A percentile compares a stretch with the other conserved stretches of the same genome.
Conservation (phyloP, 2,113 vertebrate genomes). For the Typhlomys cinereus region DNA sequence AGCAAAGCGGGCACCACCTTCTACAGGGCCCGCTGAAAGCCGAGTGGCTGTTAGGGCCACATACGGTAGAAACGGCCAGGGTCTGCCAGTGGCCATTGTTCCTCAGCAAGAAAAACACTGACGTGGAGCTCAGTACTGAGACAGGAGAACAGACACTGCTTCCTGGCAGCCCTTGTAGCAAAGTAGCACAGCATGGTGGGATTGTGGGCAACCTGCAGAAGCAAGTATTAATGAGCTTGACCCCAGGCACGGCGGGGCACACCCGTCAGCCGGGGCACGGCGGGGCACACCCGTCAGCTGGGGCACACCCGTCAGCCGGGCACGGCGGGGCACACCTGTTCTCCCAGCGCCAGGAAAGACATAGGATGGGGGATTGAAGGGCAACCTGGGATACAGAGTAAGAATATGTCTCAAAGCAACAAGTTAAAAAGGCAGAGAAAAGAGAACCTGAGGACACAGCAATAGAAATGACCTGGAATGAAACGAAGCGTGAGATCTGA, state of each 20-base stretch:
- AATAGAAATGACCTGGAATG: not conserved
- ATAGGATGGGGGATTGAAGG: not conserved
- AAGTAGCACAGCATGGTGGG: not conserved
- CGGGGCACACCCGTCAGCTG: too few relatives aligned
- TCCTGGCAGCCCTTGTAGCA: not conserved
- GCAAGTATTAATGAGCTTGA: not conserved
- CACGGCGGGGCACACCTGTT: not conserved
- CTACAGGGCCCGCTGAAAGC: not conserved
- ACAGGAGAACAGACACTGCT: not conserved
- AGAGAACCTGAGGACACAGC: not conserved
- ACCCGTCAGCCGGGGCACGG: too few relatives aligned
- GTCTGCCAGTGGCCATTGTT: not conserved
- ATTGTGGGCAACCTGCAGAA: not conserved
- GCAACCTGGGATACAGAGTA: not conserved
- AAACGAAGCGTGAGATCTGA: not conserved
- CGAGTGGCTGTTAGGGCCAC: not conserved
- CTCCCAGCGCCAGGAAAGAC: not conserved
- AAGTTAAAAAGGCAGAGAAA: not conserved
- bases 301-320: too few relatives aligned
- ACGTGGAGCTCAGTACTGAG: not conserved
- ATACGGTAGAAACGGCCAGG: not conserved
- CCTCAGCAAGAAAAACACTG: not conserved
- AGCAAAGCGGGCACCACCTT: not conserved
- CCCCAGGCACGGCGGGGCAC: too few relatives aligned
- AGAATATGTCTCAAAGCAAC: not conserved